Percentiles rank a stretch among this genome's conserved stretches.
phyloP scores from a whole-genome alignment of 1,140 invertebrate species.

The Aleiodes sp. region DNA sequence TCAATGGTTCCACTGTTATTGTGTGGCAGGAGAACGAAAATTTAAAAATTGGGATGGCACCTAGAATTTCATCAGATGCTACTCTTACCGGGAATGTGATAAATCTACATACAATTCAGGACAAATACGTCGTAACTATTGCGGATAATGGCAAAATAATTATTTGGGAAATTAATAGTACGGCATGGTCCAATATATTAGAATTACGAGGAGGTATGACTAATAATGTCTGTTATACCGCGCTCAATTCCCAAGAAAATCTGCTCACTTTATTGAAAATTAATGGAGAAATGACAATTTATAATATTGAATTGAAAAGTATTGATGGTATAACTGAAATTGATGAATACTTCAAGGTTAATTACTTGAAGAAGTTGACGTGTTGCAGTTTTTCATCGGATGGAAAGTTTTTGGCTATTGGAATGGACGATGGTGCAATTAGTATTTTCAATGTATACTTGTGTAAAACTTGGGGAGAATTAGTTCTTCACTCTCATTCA shows the following conservation, averaged over 20 bases:
- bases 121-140: slow-evolving; percentile 48
- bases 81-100: slow-evolving; percentile 46
- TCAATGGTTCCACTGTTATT: not conserved
- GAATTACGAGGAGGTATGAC: slow-evolving; percentile 22
- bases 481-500: slow-evolving; percentile 47
- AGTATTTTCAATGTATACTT: slow-evolving; percentile 47
- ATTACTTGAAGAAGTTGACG: slow-evolving; percentile 41
- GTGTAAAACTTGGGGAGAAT: slow-evolving; percentile 8
- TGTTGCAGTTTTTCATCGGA: slow-evolving; percentile 58
- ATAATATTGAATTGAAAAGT: slow-evolving; percentile 13
- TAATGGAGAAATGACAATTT: slow-evolving; percentile 36
- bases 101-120: slow-evolving; percentile 44
- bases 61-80: slow-evolving; percentile 23
- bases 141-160: slow-evolving; percentile 46
- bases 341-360: slow-evolving; percentile 14
- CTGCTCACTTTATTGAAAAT: slow-evolving; percentile 49
- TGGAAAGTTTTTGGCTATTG: slow-evolving; percentile 55
- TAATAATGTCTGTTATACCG: slow-evolving; percentile 45
- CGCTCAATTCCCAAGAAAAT: slow-evolving; percentile 36
- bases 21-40: slow-evolving; percentile 9
- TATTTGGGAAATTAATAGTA: slow-evolving; percentile 46
- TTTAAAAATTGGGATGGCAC: not conserved
- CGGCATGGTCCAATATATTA: slow-evolving; percentile 39
- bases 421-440: slow-evolving; percentile 55
- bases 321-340: slow-evolving; percentile 3